Evolutionary conservation across 2,888 invertebrate species (phyloP).

Genomic region (Tyria jacobaeae): DNA sequence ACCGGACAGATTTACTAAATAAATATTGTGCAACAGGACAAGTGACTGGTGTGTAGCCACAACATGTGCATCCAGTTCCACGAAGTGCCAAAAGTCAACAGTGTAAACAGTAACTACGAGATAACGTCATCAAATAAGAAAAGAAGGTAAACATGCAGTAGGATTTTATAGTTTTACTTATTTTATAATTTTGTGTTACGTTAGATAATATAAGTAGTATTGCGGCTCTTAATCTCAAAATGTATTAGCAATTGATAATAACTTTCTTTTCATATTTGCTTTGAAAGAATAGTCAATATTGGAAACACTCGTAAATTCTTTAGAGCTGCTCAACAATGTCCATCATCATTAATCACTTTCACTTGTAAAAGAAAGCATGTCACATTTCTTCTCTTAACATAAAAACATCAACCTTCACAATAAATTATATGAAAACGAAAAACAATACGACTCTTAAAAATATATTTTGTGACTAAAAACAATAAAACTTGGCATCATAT

Average conservation of each 20-base stretch:
- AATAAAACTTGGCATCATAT: conserved; percentile 47
- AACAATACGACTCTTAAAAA: conserved; percentile 29
- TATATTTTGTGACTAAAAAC: conserved; percentile 40
- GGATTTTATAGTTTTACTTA: no score
- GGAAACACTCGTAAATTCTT: not conserved
- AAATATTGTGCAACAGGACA: no score
- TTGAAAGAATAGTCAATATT: not conserved
- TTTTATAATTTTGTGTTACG: not conserved
- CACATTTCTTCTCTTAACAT: not conserved
- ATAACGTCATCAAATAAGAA: no score
- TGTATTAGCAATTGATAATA: not conserved
- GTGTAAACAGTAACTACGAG: no score
- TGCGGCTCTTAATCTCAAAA: not conserved
- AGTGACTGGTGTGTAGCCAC: no score
- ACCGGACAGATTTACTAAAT: no score
- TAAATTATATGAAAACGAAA: conserved; percentile 24
- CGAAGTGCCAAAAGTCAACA: no score
- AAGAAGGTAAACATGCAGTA: no score
- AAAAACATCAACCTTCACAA: conserved; percentile 14
- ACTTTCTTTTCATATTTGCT: not conserved
- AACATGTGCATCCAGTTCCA: no score
- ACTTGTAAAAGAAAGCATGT: not conserved
- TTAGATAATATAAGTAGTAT: not conserved
- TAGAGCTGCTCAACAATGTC: not conserved
- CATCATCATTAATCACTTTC: not conserved